Evolutionary conservation across 2,113 vertebrate species (phyloP).

Genomic region (Hyperopisus bebe): DNA sequence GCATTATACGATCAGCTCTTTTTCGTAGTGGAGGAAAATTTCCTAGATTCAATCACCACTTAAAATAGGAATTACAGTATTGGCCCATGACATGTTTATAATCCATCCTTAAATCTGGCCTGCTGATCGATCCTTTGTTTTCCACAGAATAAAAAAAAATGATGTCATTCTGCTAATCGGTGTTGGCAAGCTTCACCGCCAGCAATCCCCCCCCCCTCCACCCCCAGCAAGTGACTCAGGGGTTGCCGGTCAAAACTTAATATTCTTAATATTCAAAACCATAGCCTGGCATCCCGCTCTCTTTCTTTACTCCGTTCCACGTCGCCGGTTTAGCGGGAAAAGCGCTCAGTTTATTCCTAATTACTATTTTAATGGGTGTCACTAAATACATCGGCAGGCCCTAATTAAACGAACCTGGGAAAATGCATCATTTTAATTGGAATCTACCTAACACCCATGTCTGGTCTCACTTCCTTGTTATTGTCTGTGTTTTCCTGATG

Average conservation of each 20-base stretch:
- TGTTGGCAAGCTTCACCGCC: neutral
- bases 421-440: conserved; percentile 44
- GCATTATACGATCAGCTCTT: neutral
- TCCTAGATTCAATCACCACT: neutral
- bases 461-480: neutral
- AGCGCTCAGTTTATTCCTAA: conserved; percentile 29
- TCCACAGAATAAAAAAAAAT: neutral
- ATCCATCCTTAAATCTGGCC: neutral
- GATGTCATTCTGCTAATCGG: neutral
- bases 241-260: neutral
- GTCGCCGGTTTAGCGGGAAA: neutral
- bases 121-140: neutral
- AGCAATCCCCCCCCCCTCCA: neutral
- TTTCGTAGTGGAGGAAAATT: neutral
- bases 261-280: too few species aligned
- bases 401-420: conserved; percentile 33
- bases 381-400: conserved; percentile 32
- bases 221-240: neutral
- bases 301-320: neutral
- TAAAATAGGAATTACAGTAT: neutral
- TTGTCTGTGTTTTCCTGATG: conserved; percentile 18
- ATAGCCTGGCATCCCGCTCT: neutral
- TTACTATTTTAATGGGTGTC: conserved; percentile 35
- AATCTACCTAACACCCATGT: conserved; percentile 25
- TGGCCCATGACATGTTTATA: neutral